These are phyloP conservation scores for Blastobasis lacticolella DNA, from an alignment of 2,888 invertebrate genomes.

Conservation along the genomic window DNA sequence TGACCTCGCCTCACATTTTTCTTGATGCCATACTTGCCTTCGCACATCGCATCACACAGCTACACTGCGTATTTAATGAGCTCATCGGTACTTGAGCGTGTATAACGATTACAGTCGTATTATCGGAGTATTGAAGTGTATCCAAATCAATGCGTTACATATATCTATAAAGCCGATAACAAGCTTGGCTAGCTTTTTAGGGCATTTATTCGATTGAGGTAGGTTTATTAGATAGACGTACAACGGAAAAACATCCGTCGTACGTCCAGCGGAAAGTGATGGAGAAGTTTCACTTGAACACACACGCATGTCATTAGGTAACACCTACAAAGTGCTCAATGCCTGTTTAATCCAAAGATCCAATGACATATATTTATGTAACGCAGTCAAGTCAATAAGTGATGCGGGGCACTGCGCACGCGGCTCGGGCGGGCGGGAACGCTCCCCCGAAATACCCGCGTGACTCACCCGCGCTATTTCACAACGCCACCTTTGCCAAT, in stretches of 20 bases:
- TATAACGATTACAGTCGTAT: no score
- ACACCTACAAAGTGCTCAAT: no score
- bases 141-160: background rate
- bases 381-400: background rate
- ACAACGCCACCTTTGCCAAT: constrained; percentile 68
- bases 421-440: constrained; percentile 25
- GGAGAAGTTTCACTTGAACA: no score
- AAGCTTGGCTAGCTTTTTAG: no score
- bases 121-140: background rate
- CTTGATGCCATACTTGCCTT: constrained; percentile 4
- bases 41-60: background rate
- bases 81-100: background rate
- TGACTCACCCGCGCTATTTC: constrained; percentile 63
- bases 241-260: no score
- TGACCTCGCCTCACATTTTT: constrained; percentile 29
- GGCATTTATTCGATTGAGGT: no score
- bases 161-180: background rate
- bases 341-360: no score
- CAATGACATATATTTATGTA: background rate
- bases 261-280: no score
- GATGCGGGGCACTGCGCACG: constrained; percentile 5
- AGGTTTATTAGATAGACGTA: no score
- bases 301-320: no score
- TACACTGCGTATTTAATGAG: background rate
- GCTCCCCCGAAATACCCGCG: constrained; percentile 50